Conservation (phyloP, 2,888 invertebrate species). For the Euzophera pinguis region DNA sequence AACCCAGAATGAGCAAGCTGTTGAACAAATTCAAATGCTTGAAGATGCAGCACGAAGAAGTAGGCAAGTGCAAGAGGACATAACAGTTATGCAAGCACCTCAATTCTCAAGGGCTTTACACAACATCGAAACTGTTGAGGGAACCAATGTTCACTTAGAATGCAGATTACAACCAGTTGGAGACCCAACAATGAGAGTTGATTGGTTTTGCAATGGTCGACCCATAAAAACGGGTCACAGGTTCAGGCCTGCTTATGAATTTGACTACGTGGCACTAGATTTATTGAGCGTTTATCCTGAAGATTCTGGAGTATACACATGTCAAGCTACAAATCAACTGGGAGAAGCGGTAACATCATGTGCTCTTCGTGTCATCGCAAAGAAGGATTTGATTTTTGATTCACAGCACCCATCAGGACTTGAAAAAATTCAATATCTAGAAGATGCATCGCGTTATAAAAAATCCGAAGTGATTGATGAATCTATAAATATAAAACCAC, state of each 20-base stretch:
- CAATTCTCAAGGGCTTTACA: slow-evolving; percentile 93
- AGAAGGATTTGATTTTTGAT: slow-evolving; percentile 92
- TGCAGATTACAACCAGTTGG: slow-evolving; percentile 94
- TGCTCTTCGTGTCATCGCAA: slow-evolving; percentile 92
- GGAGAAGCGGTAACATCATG: slow-evolving; percentile 97
- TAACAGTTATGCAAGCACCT: slow-evolving; percentile 90
- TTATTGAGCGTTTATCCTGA: slow-evolving; percentile 97
- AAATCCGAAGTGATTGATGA: slow-evolving; percentile 90
- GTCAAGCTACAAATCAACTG: slow-evolving; percentile 95
- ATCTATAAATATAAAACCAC: slow-evolving; percentile 89
- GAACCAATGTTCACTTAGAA: slow-evolving; percentile 95
- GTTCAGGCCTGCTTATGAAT: slow-evolving; percentile 97
- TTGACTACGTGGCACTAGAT: slow-evolving; percentile 98
- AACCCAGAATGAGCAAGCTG: slow-evolving; percentile 93
- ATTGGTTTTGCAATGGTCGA: slow-evolving; percentile 97
- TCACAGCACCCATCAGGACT: slow-evolving; percentile 94
- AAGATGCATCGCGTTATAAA: slow-evolving; percentile 92
- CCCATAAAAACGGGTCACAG: slow-evolving; percentile 95
- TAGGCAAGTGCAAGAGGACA: slow-evolving; percentile 87
- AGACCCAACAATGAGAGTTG: slow-evolving; percentile 94
- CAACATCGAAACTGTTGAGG: slow-evolving; percentile 93
- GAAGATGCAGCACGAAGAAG: slow-evolving; percentile 88
- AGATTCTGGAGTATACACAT: slow-evolving; percentile 97
- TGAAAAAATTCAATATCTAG: slow-evolving; percentile 94
- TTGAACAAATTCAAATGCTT: slow-evolving; percentile 94